Evolutionary conservation across 2,888 invertebrate genomes (phyloP).

Genomic region (Lobophora halterata): DNA sequence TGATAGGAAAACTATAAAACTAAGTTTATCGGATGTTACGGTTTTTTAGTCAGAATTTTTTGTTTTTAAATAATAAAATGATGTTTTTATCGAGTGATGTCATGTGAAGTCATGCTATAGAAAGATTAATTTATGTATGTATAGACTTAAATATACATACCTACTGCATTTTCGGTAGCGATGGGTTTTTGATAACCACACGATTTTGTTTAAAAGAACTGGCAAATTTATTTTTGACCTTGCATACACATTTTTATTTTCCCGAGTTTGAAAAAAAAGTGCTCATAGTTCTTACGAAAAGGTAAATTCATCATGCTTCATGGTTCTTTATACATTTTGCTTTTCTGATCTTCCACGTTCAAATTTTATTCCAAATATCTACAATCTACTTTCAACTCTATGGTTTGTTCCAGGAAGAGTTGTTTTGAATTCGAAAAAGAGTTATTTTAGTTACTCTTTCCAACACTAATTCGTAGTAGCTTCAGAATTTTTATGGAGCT

Average conservation of each 20-base stretch:
- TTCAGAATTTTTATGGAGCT: constrained; percentile 61
- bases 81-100: too few species aligned
- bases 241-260: too few species aligned
- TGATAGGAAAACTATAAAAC: constrained; percentile 20
- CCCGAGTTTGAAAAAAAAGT: too few species aligned
- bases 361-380: constrained; percentile 37
- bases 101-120: too few species aligned
- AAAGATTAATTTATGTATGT: too few species aligned
- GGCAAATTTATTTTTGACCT: too few species aligned
- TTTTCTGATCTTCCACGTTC: constrained; percentile 46
- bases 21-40: constrained; percentile 19
- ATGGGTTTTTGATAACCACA: too few species aligned
- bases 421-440: constrained; percentile 38
- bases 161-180: too few species aligned
- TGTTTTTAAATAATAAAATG: too few species aligned
- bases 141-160: too few species aligned
- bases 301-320: constrained; percentile 54
- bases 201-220: too few species aligned
- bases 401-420: constrained; percentile 26
- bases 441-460: constrained; percentile 61
- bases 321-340: constrained; percentile 61
- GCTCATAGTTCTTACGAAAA: constrained; percentile 17
- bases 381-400: constrained; percentile 44
- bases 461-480: constrained; percentile 65
- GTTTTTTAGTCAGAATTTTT: constrained; percentile 15